Conservation (phyloP, 2,113 vertebrate species). For the Clupea harengus region DNA sequence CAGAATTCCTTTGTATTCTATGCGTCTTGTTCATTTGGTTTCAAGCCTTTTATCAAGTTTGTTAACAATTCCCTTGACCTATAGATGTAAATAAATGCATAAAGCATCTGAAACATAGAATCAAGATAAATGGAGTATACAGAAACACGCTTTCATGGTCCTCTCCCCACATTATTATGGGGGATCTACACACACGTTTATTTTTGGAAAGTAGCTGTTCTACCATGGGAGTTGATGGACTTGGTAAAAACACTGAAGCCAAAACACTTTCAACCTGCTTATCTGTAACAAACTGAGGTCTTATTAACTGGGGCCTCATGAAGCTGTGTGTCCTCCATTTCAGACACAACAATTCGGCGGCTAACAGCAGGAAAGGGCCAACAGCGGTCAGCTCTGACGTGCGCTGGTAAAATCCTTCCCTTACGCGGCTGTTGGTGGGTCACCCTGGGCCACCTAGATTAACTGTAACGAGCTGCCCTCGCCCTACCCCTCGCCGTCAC, state of each 20-base stretch:
- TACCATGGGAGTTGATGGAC: not conserved
- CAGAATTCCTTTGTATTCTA: too few species aligned
- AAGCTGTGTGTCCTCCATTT: not conserved
- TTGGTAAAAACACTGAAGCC: not conserved
- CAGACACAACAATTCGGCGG: not conserved
- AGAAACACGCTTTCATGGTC: not conserved
- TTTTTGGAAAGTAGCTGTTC: not conserved
- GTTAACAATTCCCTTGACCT: not conserved
- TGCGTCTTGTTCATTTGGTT: not conserved
- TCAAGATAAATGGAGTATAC: not conserved
- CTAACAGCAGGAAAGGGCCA: not conserved
- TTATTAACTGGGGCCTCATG: not conserved
- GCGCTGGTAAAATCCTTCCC: not conserved
- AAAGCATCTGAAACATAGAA: not conserved
- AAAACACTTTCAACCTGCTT: not conserved
- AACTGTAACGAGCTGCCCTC: constrained; percentile 11
- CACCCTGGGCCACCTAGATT: not conserved
- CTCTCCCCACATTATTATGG: not conserved
- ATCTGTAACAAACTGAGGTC: not conserved
- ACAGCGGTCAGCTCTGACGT: constrained; percentile 5
- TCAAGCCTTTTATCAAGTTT: not conserved
- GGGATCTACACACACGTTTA: not conserved
- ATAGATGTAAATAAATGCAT: not conserved
- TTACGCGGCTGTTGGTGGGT: not conserved
- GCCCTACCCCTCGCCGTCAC: not conserved